Evolutionary conservation across 2,113 vertebrate genomes (phyloP).

Genomic region (Zosterops pallidus): DNA sequence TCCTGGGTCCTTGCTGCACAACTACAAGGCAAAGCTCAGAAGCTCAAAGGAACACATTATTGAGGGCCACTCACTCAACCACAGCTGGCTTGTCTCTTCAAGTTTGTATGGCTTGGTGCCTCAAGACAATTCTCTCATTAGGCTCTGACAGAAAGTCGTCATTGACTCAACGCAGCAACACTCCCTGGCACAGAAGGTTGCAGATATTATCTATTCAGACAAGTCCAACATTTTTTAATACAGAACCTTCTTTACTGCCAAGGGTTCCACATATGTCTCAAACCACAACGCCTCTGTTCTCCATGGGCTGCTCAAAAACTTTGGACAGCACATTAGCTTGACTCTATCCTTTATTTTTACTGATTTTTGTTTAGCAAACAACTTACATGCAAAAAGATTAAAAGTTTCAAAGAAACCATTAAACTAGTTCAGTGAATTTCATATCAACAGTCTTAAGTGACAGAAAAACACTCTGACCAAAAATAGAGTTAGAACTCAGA

Average conservation of each 20-base stretch:
- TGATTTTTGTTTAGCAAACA: neutral
- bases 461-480: neutral
- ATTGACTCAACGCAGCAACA: neutral
- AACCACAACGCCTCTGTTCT: neutral
- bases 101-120: conserved; percentile 42
- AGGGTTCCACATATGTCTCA: neutral
- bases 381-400: neutral
- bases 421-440: neutral
- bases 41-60: conserved; percentile 43
- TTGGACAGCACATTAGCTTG: neutral
- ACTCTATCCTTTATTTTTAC: neutral
- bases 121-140: conserved; percentile 44
- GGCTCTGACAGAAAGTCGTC: conserved; percentile 27
- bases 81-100: conserved; percentile 29
- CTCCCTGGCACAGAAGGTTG: conserved; percentile 43
- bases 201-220: conserved; percentile 46
- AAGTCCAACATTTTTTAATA: conserved; percentile 38
- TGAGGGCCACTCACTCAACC: neutral
- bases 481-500: neutral
- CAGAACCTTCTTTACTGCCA: neutral
- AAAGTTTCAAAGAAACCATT: neutral
- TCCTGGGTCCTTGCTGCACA: neutral
- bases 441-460: neutral
- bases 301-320: neutral
- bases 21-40: neutral